A percentile compares a stretch with the other conserved stretches of the same genome.
phyloP scores from a whole-genome alignment of 1,140 invertebrate species.

The Centruroides vittatus region DNA sequence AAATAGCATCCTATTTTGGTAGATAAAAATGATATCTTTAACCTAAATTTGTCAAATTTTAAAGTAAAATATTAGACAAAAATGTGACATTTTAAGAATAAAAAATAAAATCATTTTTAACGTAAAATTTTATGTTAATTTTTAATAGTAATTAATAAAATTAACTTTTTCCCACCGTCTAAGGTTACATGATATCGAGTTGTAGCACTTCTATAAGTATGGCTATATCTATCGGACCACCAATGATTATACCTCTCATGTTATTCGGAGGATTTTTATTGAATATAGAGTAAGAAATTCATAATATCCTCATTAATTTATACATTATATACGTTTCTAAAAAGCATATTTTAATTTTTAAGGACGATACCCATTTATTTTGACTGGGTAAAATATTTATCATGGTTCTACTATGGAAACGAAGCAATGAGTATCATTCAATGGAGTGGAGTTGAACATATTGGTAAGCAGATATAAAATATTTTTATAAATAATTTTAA shows the following conservation, averaged over 20 bases:
- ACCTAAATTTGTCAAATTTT: too few species aligned
- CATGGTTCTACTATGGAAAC: conserved; percentile 91
- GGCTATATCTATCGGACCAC: conserved; percentile 74
- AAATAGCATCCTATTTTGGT: too few species aligned
- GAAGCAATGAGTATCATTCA: conserved; percentile 89
- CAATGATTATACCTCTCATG: conserved; percentile 80
- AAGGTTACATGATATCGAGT: conserved; percentile 81
- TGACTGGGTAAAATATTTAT: conserved; percentile 82
- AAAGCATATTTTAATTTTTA: conserved; percentile 22
- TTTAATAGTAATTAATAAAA: too few species aligned
- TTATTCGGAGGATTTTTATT: conserved; percentile 93
- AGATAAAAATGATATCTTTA: not conserved
- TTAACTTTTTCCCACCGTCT: conserved; percentile 3
- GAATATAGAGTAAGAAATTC: conserved; percentile 58
- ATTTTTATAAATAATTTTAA: conserved; percentile 36
- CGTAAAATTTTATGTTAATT: too few species aligned
- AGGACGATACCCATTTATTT: conserved; percentile 78
- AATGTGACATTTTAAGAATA: too few species aligned
- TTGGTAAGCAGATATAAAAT: conserved; percentile 38
- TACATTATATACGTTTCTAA: too few species aligned
- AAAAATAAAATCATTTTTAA: too few species aligned
- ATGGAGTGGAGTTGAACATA: conserved; percentile 66
- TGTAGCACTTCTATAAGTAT: conserved; percentile 60
- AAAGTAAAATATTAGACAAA: too few species aligned
- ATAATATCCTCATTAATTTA: not conserved